These are phyloP conservation scores for Bimastos eiseni DNA, from an alignment of 2,888 invertebrate genomes.

Conservation along the genomic window DNA sequence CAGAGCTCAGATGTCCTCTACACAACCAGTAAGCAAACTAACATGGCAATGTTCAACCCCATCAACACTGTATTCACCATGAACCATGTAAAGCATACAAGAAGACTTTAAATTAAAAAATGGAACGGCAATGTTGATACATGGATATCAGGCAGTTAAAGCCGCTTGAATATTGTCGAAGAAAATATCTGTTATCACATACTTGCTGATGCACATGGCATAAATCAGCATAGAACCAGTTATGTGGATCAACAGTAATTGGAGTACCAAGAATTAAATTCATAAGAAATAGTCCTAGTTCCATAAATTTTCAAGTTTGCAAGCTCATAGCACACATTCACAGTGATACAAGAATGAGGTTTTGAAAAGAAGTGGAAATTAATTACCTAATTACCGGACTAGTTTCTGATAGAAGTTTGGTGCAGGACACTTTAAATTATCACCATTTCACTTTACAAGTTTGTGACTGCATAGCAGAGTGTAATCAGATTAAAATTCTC, in stretches of 20 bases:
- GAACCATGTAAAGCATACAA: background rate
- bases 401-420: background rate
- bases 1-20: background rate
- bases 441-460: background rate
- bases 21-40: background rate
- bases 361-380: background rate
- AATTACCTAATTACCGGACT: background rate
- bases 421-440: no score
- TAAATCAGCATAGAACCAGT: no score
- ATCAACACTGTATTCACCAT: background rate
- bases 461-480: no score
- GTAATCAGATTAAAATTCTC: no score
- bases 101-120: background rate
- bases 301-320: no score
- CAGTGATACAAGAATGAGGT: no score
- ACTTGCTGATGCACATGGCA: no score
- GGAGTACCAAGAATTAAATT: no score
- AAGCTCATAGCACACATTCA: no score
- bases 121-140: background rate
- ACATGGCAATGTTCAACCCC: background rate
- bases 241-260: no score
- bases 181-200: no score
- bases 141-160: background rate
- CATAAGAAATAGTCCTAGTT: no score
- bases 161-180: background rate